Conservation (phyloP, 23 tunicate genomes). For the Ciona savignyi region DNA sequence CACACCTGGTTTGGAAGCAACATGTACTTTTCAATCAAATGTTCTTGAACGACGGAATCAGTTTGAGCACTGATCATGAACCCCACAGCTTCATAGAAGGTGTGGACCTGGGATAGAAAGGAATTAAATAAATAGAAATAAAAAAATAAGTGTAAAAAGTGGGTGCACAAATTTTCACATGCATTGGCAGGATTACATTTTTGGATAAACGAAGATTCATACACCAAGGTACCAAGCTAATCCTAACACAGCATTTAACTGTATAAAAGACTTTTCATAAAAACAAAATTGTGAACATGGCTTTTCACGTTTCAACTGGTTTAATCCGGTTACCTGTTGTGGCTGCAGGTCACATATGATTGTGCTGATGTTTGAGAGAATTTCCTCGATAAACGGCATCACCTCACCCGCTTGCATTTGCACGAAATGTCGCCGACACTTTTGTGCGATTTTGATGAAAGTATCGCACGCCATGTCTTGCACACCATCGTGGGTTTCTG, state of each 20-base stretch:
- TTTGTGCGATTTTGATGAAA: constrained; percentile 98
- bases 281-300: too few species aligned
- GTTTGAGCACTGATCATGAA: constrained; percentile 94
- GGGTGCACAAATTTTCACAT: background rate
- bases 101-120: constrained; percentile 60
- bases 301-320: too few species aligned
- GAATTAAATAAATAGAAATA: background rate
- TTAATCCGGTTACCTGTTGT: constrained; percentile 94
- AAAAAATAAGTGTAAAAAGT: background rate
- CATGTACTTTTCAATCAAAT: constrained; percentile 97
- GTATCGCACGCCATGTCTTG: constrained; percentile 99
- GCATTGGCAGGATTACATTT: too few species aligned
- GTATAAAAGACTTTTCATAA: too few species aligned
- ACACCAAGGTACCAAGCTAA: too few species aligned
- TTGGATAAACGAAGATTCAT: too few species aligned
- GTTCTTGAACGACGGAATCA: constrained; percentile 92
- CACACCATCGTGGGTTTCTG: constrained; percentile 99
- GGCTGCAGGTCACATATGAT: constrained; percentile 99
- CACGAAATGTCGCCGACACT: constrained; percentile 95
- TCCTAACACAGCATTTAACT: too few species aligned
- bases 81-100: constrained; percentile 99
- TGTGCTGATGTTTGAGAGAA: constrained; percentile 75
- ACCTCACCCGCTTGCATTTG: constrained; percentile 97
- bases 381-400: constrained; percentile 99
- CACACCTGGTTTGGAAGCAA: constrained; percentile 97